Conservation (phyloP, 1,140 invertebrate genomes). For the Pogonomyrmex californicus region DNA sequence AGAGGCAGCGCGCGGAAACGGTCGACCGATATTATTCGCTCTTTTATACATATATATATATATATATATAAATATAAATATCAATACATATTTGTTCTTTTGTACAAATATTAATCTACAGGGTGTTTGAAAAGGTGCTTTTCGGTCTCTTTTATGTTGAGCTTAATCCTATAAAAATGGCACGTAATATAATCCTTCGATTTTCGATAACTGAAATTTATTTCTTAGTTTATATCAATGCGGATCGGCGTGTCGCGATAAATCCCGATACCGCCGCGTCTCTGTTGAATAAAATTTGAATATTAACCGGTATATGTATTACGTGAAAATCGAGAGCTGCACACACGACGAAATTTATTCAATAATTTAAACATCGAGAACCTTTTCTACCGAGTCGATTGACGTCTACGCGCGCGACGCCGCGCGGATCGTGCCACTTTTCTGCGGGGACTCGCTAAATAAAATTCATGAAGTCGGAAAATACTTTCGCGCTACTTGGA, state of each 20-base stretch:
- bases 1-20: background rate
- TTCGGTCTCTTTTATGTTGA: background rate
- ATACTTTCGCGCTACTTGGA: background rate
- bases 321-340: background rate
- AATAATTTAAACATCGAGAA: background rate
- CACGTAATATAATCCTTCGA: no score
- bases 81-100: conserved; percentile 13
- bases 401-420: no score
- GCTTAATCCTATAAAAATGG: background rate
- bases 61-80: background rate
- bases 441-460: background rate
- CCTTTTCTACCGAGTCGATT: background rate
- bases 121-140: background rate
- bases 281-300: conserved; percentile 1
- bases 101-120: background rate
- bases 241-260: background rate
- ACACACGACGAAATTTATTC: background rate
- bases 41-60: no score
- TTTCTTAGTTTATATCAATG: background rate
- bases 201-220: background rate
- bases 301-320: background rate
- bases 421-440: background rate
- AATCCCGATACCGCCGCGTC: background rate
- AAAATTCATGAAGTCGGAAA: background rate
- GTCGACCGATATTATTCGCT: background rate